A percentile compares a stretch with the other conserved stretches of the same genome.
phyloP scores from a whole-genome alignment of 2,113 vertebrate species.

The Noturus placidus region DNA sequence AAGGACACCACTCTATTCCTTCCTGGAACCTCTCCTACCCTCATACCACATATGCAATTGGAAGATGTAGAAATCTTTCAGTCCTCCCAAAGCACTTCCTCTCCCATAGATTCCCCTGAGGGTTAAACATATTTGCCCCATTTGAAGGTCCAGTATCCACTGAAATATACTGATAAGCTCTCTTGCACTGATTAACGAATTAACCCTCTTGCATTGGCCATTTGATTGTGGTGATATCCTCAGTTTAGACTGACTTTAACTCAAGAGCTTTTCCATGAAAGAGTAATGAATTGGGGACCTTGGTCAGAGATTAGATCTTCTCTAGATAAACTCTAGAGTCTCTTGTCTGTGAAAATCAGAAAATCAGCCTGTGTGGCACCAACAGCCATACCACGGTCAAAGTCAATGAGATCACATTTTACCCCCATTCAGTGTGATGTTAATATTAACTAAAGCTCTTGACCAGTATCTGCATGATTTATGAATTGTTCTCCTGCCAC shows the following conservation, averaged over 20 bases:
- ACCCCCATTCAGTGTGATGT: not conserved
- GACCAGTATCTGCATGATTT: too few relatives aligned
- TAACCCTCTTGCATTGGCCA: not conserved
- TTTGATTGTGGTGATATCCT: not conserved
- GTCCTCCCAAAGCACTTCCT: not conserved
- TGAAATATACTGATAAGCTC: not conserved
- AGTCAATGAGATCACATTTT: too few relatives aligned
- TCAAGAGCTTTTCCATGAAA: too few relatives aligned
- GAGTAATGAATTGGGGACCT: not conserved
- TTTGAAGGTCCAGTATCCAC: not conserved
- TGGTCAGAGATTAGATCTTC: not conserved
- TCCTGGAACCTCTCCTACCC: too few relatives aligned
- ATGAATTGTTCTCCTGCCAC: too few relatives aligned
- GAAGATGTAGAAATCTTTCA: not conserved
- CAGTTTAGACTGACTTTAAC: not conserved
- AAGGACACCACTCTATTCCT: too few relatives aligned
- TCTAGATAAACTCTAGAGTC: not conserved
- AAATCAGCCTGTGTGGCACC: not conserved
- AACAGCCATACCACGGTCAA: too few relatives aligned
- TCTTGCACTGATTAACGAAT: not conserved
- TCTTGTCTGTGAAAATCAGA: not conserved
- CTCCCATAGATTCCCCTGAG: not conserved
- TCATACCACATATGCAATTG: not conserved
- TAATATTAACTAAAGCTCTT: not conserved
- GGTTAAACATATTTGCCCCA: not conserved